Evolutionary conservation across 2,113 vertebrate genomes (phyloP).

Genomic region (Nematolebias whitei): DNA sequence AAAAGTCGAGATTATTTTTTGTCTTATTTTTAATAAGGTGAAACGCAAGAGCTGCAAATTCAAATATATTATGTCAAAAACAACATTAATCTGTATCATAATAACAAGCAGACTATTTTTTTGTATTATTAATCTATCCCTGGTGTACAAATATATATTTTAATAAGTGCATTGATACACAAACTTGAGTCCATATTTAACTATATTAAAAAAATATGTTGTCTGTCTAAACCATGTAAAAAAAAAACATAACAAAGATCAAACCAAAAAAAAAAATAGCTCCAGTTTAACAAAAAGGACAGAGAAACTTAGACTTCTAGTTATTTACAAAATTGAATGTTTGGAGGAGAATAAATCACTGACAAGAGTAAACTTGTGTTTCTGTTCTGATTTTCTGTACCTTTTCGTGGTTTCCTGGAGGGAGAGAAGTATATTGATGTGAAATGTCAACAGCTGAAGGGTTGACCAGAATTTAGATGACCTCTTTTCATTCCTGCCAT

Average conservation of each 20-base stretch:
- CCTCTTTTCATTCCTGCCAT: slow-evolving; percentile 4
- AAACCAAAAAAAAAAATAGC: neutral
- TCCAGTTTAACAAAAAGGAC: neutral
- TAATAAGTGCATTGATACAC: neutral
- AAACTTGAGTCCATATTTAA: neutral
- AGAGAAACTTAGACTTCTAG: no score
- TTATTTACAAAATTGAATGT: neutral
- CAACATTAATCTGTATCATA: no score
- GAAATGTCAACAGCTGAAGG: slow-evolving; percentile 2
- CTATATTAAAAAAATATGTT: neutral
- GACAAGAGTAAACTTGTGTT: neutral
- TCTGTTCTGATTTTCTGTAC: neutral
- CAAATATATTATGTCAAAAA: no score
- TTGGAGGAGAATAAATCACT: no score
- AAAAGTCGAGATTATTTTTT: neutral
- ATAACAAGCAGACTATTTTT: no score
- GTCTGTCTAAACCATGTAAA: neutral
- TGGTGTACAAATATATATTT: no score
- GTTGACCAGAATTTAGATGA: neutral
- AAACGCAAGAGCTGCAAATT: no score
- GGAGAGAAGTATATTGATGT: neutral
- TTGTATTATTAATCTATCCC: no score
- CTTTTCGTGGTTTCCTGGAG: neutral
- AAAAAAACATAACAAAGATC: neutral
- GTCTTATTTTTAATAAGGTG: neutral